A percentile compares a stretch with the other conserved stretches of the same genome.
Evolutionary conservation across 2,888 invertebrate species (phyloP).

Genomic region (Sarcophaga subvicina): DNA sequence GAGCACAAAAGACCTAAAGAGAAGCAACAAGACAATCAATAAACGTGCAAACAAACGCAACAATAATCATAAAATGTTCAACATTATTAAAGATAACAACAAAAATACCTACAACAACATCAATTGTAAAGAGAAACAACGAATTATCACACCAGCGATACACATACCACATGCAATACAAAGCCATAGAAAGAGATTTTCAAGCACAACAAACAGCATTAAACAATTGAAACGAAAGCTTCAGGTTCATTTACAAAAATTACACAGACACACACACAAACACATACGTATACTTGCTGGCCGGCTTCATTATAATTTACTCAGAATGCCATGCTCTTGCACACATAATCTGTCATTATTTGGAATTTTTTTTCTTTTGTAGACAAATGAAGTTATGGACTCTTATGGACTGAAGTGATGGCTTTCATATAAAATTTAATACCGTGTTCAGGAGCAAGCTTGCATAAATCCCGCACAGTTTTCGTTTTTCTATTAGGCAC

Average conservation of each 20-base stretch:
- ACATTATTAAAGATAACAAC: neutral
- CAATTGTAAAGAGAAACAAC: constrained; percentile 24
- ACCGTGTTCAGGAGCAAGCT: no score
- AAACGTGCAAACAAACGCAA: constrained; percentile 25
- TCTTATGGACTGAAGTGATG: no score
- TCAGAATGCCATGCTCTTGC: no score
- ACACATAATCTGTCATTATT: no score
- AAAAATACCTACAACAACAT: constrained; percentile 39
- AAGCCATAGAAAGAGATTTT: constrained; percentile 35
- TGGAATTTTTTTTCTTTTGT: no score
- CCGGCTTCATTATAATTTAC: neutral
- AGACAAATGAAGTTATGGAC: no score
- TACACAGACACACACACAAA: neutral
- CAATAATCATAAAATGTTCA: neutral
- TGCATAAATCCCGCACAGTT: no score
- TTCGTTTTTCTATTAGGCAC: no score
- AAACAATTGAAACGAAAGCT: constrained; percentile 23
- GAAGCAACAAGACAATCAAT: constrained; percentile 21
- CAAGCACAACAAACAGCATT: no score
- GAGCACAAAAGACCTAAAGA: neutral
- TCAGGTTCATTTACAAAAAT: constrained; percentile 37
- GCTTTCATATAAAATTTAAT: no score
- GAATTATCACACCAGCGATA: constrained; percentile 33
- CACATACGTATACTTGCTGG: neutral
- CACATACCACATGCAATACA: constrained; percentile 21